A percentile compares a stretch with the other conserved stretches of the same genome.
phyloP scores from a whole-genome alignment of 2,113 vertebrate species.

The Columba janthina region DNA sequence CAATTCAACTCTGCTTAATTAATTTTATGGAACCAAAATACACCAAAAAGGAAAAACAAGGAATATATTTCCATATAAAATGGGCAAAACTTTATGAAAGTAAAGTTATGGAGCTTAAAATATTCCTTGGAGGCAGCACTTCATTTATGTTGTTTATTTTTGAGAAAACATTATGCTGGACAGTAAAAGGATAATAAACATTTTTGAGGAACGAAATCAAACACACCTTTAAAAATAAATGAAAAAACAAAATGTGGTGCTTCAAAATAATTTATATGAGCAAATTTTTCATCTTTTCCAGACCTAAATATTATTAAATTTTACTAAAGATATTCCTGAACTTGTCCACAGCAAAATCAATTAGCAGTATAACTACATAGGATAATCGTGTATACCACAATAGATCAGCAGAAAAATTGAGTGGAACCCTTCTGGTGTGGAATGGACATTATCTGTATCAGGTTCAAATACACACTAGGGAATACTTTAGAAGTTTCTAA shows the following conservation, averaged over 20 bases:
- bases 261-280: background rate
- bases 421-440: background rate
- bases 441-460: background rate
- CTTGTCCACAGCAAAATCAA: background rate
- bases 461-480: background rate
- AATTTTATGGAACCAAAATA: constrained; percentile 1
- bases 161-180: background rate
- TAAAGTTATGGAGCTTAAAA: background rate
- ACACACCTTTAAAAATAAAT: background rate
- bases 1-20: background rate
- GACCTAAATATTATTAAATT: background rate
- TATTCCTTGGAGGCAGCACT: background rate
- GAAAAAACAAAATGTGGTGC: background rate
- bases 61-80: constrained; percentile 7
- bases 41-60: background rate
- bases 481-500: background rate
- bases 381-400: background rate
- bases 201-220: background rate
- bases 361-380: background rate
- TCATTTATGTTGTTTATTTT: background rate
- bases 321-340: background rate
- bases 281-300: background rate
- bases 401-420: background rate
- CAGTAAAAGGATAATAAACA: background rate
- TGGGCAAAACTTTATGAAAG: background rate